Percentiles rank a stretch among this genome's conserved stretches.
phyloP scores from a whole-genome alignment of 2,888 invertebrate genomes.

The Dryobota labecula region DNA sequence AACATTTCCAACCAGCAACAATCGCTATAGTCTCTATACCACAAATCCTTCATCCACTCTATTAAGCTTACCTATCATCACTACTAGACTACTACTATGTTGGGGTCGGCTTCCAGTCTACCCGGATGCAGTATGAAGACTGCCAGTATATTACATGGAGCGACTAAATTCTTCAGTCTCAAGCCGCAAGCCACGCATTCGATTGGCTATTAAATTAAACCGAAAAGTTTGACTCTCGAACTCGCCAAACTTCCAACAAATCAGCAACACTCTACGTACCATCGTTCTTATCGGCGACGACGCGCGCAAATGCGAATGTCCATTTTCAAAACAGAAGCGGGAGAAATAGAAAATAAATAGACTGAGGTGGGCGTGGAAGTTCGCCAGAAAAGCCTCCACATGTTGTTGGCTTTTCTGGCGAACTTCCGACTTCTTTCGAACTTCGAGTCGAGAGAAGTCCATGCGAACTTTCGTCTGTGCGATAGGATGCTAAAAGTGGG shows the following conservation, averaged over 20 bases:
- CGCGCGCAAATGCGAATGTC: not conserved
- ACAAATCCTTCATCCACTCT: not conserved
- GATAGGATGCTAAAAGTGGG: not conserved
- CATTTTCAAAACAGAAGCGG: not conserved
- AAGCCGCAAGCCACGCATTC: not conserved
- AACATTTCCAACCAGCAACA: not conserved
- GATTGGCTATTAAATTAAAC: not conserved
- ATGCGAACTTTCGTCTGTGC: not conserved
- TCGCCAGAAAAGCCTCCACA: not conserved
- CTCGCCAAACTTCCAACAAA: not conserved
- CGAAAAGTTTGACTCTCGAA: not conserved
- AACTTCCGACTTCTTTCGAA: too few species aligned
- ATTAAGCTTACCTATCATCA: too few species aligned
- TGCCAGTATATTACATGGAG: too few species aligned
- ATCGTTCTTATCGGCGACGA: not conserved
- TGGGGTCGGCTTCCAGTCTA: too few species aligned
- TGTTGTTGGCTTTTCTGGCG: too few species aligned
- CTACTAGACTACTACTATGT: too few species aligned
- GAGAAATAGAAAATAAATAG: not conserved
- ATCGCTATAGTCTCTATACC: not conserved
- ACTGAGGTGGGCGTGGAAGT: not conserved
- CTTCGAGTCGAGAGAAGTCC: not conserved
- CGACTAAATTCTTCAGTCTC: not conserved
- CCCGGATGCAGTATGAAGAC: too few species aligned
- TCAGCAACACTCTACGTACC: not conserved